Evolutionary conservation across 2,797 vertebrate species (phyloP).

Genomic region (Micrastur ruficollis): DNA sequence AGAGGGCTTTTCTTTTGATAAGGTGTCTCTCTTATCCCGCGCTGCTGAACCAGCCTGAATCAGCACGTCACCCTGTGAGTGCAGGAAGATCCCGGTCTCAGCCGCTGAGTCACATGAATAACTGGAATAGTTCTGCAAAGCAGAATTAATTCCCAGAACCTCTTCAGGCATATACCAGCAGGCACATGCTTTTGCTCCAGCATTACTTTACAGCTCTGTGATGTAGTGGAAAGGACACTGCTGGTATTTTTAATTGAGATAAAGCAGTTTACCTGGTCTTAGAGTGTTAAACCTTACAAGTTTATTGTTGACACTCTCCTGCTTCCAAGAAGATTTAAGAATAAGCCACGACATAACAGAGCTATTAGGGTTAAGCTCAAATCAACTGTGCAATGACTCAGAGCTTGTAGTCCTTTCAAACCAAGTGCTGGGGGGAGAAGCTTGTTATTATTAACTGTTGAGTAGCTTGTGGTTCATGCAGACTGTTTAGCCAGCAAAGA

Average conservation of each 20-base stretch:
- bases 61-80: slow-evolving; percentile 69
- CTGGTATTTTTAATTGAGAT: slow-evolving; percentile 21
- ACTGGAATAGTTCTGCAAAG: slow-evolving; percentile 80
- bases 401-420: slow-evolving; percentile 48
- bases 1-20: slow-evolving; percentile 67
- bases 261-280: slow-evolving; percentile 37
- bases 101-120: slow-evolving; percentile 81
- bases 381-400: slow-evolving; percentile 60
- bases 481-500: not conserved
- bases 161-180: slow-evolving; percentile 72
- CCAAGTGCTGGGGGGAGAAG: slow-evolving; percentile 30
- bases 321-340: slow-evolving; percentile 56
- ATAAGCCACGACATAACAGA: slow-evolving; percentile 30
- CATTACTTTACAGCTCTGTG: slow-evolving; percentile 51
- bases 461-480: not conserved
- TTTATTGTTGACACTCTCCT: slow-evolving; percentile 31
- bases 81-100: slow-evolving; percentile 72
- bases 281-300: not conserved
- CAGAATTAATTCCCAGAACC: slow-evolving; percentile 80
- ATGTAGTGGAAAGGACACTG: slow-evolving; percentile 23
- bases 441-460: slow-evolving; percentile 46
- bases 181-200: slow-evolving; percentile 61
- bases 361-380: slow-evolving; percentile 62
- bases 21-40: slow-evolving; percentile 59
- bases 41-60: slow-evolving; percentile 70